These are phyloP conservation scores for Elachura formosa DNA, from an alignment of 2,113 vertebrate species.

Conservation along the genomic window DNA sequence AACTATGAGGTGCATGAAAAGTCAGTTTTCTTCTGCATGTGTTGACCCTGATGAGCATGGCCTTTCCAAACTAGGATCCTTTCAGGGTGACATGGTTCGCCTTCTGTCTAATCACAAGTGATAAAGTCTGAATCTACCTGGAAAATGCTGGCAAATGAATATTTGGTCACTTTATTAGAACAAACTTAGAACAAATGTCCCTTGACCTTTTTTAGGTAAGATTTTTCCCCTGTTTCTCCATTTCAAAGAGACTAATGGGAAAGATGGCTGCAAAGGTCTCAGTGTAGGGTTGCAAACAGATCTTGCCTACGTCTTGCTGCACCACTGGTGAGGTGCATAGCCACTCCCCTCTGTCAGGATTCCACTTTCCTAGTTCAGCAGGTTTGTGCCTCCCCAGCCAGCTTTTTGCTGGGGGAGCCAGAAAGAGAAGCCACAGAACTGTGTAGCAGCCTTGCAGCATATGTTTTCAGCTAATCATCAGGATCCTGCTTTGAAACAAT, in stretches of 20 bases:
- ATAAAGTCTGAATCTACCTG: neutral
- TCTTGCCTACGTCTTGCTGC: accelerated
- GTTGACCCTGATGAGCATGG: neutral
- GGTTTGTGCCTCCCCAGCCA: neutral
- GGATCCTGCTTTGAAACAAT: neutral
- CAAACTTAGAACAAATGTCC: neutral
- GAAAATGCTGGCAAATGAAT: neutral
- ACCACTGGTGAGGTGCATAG: neutral
- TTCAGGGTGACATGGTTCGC: neutral
- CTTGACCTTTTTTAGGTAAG: neutral
- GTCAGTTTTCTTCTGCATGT: neutral
- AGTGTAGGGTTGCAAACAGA: neutral
- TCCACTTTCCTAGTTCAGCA: neutral
- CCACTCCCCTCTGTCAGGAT: accelerated
- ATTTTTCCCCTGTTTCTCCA: neutral
- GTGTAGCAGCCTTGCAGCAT: neutral
- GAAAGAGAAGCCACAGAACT: neutral
- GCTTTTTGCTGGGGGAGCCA: neutral
- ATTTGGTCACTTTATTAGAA: neutral
- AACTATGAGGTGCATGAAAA: neutral
- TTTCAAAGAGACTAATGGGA: neutral
- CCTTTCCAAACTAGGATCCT: neutral
- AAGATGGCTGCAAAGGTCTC: neutral
- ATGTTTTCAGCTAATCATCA: neutral
- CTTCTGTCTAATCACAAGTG: neutral